phyloP scores from a whole-genome alignment of 1,140 invertebrate genomes.

The Drosophila lowei region DNA sequence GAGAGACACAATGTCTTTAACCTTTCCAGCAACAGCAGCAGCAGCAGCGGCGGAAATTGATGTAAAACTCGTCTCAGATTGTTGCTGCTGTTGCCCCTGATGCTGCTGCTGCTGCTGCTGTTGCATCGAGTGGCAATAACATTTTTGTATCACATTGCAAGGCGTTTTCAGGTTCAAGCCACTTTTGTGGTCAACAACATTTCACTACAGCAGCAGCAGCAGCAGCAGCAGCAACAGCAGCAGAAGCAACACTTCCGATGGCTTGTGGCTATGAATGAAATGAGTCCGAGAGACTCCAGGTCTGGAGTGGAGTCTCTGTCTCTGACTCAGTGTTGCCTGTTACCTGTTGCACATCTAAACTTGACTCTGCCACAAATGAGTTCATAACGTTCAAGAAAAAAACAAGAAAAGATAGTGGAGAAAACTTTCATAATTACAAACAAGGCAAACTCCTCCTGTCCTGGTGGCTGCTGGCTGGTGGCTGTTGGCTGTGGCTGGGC shows the following conservation, averaged over 20 bases:
- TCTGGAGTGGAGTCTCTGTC: slow-evolving; percentile 54
- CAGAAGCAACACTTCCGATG: slow-evolving; percentile 36
- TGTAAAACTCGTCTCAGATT: slow-evolving; percentile 73
- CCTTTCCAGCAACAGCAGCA: slow-evolving; percentile 56
- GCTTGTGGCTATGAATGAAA: slow-evolving; percentile 47
- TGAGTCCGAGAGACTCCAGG: slow-evolving; percentile 20
- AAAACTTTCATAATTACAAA: slow-evolving; percentile 79
- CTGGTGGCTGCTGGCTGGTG: slow-evolving; percentile 7
- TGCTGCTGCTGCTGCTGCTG: slow-evolving; percentile 25
- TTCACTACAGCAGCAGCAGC: slow-evolving; percentile 30
- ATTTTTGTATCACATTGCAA: slow-evolving; percentile 71
- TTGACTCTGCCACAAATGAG: slow-evolving; percentile 72
- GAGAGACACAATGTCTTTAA: slow-evolving; percentile 59
- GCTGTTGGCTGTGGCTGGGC: slow-evolving; percentile 42
- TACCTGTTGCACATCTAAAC: slow-evolving; percentile 42
- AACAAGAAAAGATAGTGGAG: slow-evolving; percentile 28
- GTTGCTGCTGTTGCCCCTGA: slow-evolving; percentile 9
- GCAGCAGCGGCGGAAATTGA: slow-evolving; percentile 62
- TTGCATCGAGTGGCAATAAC: slow-evolving; percentile 54
- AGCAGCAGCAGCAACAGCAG: slow-evolving; percentile 18
- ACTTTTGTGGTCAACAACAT: slow-evolving; percentile 62
- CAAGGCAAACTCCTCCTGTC: slow-evolving; percentile 38
- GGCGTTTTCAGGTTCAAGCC: slow-evolving; percentile 73
- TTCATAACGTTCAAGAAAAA: slow-evolving; percentile 65
- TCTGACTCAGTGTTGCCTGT: slow-evolving; percentile 30